Conservation (phyloP, 53 echinoderm and acorn worm species). For the Mesocentrotus franciscanus region DNA sequence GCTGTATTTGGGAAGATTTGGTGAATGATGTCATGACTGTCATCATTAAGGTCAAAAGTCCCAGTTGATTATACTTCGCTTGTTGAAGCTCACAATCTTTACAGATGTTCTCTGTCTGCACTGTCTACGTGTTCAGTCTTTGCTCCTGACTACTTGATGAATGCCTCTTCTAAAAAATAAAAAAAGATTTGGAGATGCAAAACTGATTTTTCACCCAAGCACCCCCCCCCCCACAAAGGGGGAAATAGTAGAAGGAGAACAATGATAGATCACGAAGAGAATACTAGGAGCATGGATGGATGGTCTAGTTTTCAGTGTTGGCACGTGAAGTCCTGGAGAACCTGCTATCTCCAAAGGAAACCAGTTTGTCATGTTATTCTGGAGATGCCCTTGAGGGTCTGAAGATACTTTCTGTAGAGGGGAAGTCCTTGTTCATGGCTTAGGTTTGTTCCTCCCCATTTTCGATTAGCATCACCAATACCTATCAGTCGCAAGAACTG, state of each 20-base stretch:
- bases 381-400: not conserved
- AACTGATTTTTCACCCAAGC: not conserved
- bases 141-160: not conserved
- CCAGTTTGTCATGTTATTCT: not conserved
- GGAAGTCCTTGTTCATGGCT: not conserved
- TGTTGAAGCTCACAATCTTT: constrained; percentile 1
- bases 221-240: not conserved
- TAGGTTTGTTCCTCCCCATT: not conserved
- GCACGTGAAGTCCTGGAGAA: not conserved
- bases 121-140: not conserved
- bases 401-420: not conserved
- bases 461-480: not conserved
- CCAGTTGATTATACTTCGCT: constrained; percentile 4
- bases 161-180: not conserved
- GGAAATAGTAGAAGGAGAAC: not conserved
- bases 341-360: not conserved
- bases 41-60: constrained; percentile 10
- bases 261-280: not conserved
- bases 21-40: constrained; percentile 17
- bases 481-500: not conserved
- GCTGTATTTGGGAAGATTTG: not conserved
- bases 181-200: not conserved
- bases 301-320: not conserved
- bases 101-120: not conserved
- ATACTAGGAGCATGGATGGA: not conserved